Base-by-base conservation (phyloP, 2,888 invertebrate species). In the Torymus auratus region DNA sequence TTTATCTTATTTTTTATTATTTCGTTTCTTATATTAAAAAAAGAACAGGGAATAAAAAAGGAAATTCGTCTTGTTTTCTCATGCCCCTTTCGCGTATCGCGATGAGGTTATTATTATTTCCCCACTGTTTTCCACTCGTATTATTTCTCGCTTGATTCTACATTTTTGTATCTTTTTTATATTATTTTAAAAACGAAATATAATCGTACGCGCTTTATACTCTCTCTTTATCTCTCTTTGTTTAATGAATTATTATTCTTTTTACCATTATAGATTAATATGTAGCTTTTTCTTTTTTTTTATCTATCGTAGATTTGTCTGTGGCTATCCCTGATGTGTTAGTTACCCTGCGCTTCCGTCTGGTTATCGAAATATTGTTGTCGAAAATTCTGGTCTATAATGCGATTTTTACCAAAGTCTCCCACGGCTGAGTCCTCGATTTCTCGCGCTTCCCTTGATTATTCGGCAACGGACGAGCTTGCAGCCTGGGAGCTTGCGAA, bases 271-370 rank as follows among this genome's bases (percentile, higher is more conserved):
- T 88, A 89, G 85, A 88, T 90, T 88, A 89, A 90, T 90, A 90
- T 87, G 89, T 90, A 89, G 85, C 84, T 86, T 88, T 76, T 62
- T 17, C 86, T 86, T 84, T 86, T 85, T 86, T 86, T 87, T 89
- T 89, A 89, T 89, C 88, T 90, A 90, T 89, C 90, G 88, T 90
- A 91, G 91, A 91, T 91, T 91, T 91, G 91, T 91, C 91, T 90
- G 90, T 90, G 90, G 90, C 90, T 90, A 90, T 91, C 91, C 91
- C 91, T 91, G 91, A 91, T 91, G 90, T 90, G 91, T 91, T 90
- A 89, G 88, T 91, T 91, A 91, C 91, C 91, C 91, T 91, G 91
- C 91, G 90, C 91, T 91, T 91, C 91, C 91, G 91, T 91, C 90
- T 91, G 90, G 88, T 90, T 91, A 88, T 90, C 89, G 90, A 90